These are phyloP conservation scores for Graphium colonna DNA, from an alignment of 2,888 invertebrate genomes.

Conservation along the genomic window DNA sequence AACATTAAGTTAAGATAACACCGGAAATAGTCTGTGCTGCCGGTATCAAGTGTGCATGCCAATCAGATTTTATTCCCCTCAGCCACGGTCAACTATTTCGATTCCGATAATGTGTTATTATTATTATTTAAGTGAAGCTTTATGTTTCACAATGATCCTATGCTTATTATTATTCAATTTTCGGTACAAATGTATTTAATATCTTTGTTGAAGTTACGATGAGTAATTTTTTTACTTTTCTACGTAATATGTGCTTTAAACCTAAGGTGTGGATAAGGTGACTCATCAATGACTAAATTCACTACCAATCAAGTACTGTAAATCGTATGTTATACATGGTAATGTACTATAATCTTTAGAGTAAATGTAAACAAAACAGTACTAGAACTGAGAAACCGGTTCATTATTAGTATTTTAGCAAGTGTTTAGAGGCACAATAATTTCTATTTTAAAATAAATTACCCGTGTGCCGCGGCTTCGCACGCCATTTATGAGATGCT, in stretches of 20 bases:
- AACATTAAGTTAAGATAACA: slow-evolving; percentile 14
- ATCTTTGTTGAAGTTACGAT: background rate
- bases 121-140: background rate
- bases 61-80: slow-evolving; percentile 4
- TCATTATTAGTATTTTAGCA: background rate
- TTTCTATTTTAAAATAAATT: too few relatives aligned
- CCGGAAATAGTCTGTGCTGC: slow-evolving; percentile 6
- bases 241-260: slow-evolving; percentile 7
- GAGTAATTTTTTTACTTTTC: slow-evolving; percentile 21
- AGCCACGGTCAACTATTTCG: background rate
- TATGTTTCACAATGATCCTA: background rate
- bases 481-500: too few relatives aligned
- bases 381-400: too few relatives aligned
- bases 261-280: slow-evolving; percentile 5
- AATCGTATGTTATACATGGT: background rate
- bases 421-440: too few relatives aligned
- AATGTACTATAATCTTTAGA: background rate
- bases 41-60: background rate
- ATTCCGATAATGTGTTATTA: background rate
- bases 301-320: background rate
- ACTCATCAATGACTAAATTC: slow-evolving; percentile 17
- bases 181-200: background rate
- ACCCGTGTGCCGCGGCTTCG: too few relatives aligned
- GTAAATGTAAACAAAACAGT: too few relatives aligned
- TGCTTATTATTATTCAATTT: background rate